Base-by-base conservation (phyloP, 2,888 invertebrate species). In the Periphyllus acericola region DNA sequence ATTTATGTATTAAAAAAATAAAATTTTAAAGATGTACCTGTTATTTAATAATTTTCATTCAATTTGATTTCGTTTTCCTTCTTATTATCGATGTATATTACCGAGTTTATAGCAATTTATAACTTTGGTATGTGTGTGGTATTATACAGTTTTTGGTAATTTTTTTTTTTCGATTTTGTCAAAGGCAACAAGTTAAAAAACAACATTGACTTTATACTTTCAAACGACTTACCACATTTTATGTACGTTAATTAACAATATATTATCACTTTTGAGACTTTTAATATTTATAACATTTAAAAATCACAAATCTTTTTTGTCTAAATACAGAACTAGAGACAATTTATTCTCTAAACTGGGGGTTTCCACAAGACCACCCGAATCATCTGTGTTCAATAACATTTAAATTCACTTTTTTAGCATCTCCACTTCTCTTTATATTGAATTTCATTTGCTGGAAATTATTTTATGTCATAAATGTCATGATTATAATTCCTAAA, bases 161-260 rank as follows among this genome's bases (percentile, higher is more conserved):
- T 17, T n/a, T 76, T 40, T n/a, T 34, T 52, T 83, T 40, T 72
- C 60, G 60, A 36, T 83, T 60, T 60, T 66, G 75, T 75, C 40
- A 76, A 74, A 75, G 66, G 75, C 40, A 83, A 72, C 34, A 21
- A 29, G 19, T 84, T 84, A 76, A 32, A 55, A 55, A n/a, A 66
- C 4, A 84, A 25, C 40, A 75, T 83, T 74, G 29, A 76, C 9
- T 9, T 79, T 79, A 75, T 82, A 55, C 19, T 78, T 85, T 80
- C 55, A 80, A 87, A 87, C 72, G 19, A 87, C 86, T 87, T 87
- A 80, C 86, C 86, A 79, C 80, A 87, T 46, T 84, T 76, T 46
- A 46, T 60, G 60, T 32, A 83, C 36, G 55, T 83, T 79, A 55
- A 72, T 83, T 83, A 83, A 52, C 34, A 66, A 81, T 66, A 46